Evolutionary conservation across 2,113 vertebrate genomes (phyloP).

Genomic region (Paramormyrops kingsleyae): DNA sequence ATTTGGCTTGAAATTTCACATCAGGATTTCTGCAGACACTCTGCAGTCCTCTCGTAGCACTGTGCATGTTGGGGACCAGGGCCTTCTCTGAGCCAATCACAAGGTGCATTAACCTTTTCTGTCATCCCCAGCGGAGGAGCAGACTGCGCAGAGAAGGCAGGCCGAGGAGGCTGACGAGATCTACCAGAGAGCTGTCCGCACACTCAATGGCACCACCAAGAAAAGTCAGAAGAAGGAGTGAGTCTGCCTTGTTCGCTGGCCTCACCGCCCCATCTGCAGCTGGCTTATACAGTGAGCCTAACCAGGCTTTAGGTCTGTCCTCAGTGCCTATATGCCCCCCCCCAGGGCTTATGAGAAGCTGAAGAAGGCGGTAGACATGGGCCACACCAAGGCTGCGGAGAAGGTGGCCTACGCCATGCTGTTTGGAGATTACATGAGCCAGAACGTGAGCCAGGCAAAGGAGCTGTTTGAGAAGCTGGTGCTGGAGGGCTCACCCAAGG

Average conservation of each 20-base stretch:
- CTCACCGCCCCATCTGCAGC: neutral
- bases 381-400: constrained; percentile 88
- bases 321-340: neutral
- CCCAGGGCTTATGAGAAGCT: constrained; percentile 83
- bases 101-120: neutral
- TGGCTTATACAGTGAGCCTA: neutral
- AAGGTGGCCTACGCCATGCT: constrained; percentile 90
- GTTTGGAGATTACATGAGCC: constrained; percentile 85
- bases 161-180: constrained; percentile 83
- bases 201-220: constrained; percentile 82
- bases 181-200: constrained; percentile 79
- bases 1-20: neutral
- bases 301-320: neutral
- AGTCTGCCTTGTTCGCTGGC: constrained; percentile 42
- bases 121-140: constrained; percentile 72
- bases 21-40: neutral
- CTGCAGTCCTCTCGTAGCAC: neutral
- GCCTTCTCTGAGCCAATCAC: neutral
- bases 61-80: neutral
- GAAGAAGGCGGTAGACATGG: constrained; percentile 77
- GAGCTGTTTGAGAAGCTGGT: constrained; percentile 86
- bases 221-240: constrained; percentile 87
- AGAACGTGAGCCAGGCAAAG: constrained; percentile 78
- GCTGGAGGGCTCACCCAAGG: constrained; percentile 86
- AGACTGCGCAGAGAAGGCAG: constrained; percentile 74